Evolutionary conservation across 2,888 invertebrate genomes (phyloP), one percentile per base, ranked within the genome.

Genomic region (Chloromyia formosa): DNA sequence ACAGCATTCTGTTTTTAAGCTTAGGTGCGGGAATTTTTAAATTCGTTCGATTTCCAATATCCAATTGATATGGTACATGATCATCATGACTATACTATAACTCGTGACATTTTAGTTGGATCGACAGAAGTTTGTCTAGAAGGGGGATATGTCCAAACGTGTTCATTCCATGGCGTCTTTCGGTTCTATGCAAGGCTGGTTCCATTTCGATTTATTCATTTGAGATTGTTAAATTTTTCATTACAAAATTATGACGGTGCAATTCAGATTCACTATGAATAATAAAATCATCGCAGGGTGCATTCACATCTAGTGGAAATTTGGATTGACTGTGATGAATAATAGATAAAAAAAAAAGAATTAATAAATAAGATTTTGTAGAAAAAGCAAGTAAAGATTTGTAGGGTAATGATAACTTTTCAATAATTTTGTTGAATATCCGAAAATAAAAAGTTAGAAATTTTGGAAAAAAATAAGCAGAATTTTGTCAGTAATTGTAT

Each of bases 281-380:
- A 49, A 56, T 18, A 56, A 27, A 35, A 40, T 7, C 16, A 62
- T 62, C 74, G 74, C 54, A 64, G 74, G 64, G 27, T 53, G 58
- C 72, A 74, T 49, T 12, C 77, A 75, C 75, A 72, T 77, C 77
- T 79, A 79, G 77, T 79, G 79, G 78, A 79, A 79, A 78, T 76
- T 77, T 74, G 79, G 79, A 73, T 77, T 77, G 68, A 77, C 79
- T 79, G 78, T 78, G 53, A 20, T 35, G 60, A 68, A 77, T 71
- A 71, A 40, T 40, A 64, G n/a, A 56, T 18, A 40, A 71, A 45
- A 73, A 71, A 27, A 64, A 74, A 75, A 66, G 49, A 66, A 66
- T 16, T 4, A 35, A 35, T 35, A 35, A 4, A 12, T 45, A n/a
- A 61, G 20, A 66, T 66, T n/a, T n/a, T 66, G 45, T 12, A 10